Evolutionary conservation across 2,888 invertebrate genomes (phyloP).

Genomic region (Melanotus villosus): DNA sequence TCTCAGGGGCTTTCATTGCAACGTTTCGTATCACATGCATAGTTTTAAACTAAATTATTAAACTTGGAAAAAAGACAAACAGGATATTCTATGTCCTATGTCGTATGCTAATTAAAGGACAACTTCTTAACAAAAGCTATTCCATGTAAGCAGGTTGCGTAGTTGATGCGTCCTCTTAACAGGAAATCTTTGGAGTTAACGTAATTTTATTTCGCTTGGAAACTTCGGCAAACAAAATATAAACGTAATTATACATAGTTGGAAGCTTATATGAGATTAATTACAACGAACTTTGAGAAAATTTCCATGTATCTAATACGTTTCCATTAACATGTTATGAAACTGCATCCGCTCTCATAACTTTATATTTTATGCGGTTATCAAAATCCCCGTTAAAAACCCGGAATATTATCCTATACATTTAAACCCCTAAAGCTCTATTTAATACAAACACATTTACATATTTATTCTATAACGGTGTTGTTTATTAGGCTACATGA

Average conservation of each 20-base stretch:
- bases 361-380: conserved; percentile 47
- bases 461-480: conserved; percentile 6
- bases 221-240: too few species aligned
- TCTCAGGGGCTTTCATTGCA: too few species aligned
- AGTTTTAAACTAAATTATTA: too few species aligned
- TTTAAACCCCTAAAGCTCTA: conserved; percentile 42
- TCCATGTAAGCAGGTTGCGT: too few species aligned
- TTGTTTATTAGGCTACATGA: conserved; percentile 5
- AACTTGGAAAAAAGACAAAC: too few species aligned
- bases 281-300: conserved; percentile 38
- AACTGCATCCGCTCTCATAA: conserved; percentile 52
- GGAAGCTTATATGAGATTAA: conserved; percentile 35
- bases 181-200: too few species aligned
- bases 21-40: too few species aligned
- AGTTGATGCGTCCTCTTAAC: too few species aligned
- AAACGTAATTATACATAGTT: not conserved
- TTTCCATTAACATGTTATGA: conserved; percentile 55
- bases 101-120: too few species aligned
- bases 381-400: conserved; percentile 51
- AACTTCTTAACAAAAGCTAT: too few species aligned
- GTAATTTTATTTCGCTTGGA: too few species aligned
- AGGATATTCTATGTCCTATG: too few species aligned
- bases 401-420: conserved; percentile 50
- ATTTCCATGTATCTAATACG: conserved; percentile 50
- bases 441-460: conserved; percentile 26